These are phyloP conservation scores for Nylanderia fulva DNA, from an alignment of 1,140 invertebrate genomes.

Conservation along the genomic window DNA sequence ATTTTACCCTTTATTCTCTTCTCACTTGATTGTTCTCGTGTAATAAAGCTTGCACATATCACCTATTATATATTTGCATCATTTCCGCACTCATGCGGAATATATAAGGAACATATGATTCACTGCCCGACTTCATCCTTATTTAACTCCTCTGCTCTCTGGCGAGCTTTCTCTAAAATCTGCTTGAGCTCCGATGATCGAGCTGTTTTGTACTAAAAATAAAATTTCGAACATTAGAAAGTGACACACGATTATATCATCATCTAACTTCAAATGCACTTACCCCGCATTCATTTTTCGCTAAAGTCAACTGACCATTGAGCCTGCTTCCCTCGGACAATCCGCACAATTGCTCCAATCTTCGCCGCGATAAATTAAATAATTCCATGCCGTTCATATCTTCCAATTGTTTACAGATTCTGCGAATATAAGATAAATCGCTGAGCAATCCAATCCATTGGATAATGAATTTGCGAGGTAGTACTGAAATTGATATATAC, in stretches of 20 bases:
- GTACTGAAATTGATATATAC: too few species aligned
- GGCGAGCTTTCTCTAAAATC: constrained; percentile 88
- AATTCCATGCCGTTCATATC: constrained; percentile 90
- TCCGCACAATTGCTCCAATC: constrained; percentile 90
- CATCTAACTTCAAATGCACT: constrained; percentile 74
- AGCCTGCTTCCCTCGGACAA: constrained; percentile 90
- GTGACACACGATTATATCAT: not conserved
- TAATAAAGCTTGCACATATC: not conserved
- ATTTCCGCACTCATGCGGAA: not conserved
- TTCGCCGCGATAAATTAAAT: constrained; percentile 88
- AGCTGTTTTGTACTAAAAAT: constrained; percentile 89
- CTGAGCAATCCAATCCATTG: not conserved
- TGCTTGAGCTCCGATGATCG: constrained; percentile 89
- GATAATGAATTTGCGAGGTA: not conserved
- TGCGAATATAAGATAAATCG: constrained; percentile 63
- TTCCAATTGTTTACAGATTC: constrained; percentile 88
- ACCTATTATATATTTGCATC: not conserved
- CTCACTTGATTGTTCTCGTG: not conserved
- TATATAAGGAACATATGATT: constrained; percentile 19
- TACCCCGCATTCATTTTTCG: constrained; percentile 92
- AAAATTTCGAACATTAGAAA: not conserved
- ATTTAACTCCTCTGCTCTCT: constrained; percentile 85
- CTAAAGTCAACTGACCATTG: constrained; percentile 91
- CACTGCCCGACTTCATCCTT: constrained; percentile 38
- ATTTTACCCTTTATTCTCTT: constrained; percentile 24